Evolutionary conservation across 92 coral and sea anemone species (phyloP).

Genomic region (Ricordea florida): DNA sequence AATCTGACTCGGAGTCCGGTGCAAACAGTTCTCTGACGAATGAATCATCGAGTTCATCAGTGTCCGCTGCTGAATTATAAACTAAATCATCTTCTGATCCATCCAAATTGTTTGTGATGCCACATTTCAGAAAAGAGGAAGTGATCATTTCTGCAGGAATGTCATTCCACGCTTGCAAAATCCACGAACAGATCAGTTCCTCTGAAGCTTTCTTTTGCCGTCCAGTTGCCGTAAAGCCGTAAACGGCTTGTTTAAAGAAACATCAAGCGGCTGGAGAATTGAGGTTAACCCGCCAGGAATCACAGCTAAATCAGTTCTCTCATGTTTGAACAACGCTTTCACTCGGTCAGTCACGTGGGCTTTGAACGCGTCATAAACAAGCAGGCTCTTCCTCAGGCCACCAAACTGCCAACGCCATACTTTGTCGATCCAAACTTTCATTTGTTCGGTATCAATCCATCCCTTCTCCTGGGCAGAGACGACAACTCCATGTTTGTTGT

Average conservation of each 20-base stretch:
- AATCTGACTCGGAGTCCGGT: too few species aligned
- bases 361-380: slow-evolving; percentile 42
- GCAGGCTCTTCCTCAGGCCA: slow-evolving; percentile 33
- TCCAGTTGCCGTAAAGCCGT: too few species aligned
- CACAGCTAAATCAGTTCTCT: slow-evolving; percentile 22
- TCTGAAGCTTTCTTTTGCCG: too few species aligned
- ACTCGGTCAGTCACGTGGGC: slow-evolving; percentile 37
- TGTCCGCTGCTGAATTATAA: too few species aligned
- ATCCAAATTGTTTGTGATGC: background rate
- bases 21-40: too few species aligned
- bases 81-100: background rate
- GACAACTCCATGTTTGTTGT: slow-evolving; percentile 12
- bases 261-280: slow-evolving; percentile 29
- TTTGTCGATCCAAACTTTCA: slow-evolving; percentile 7
- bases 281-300: slow-evolving; percentile 25
- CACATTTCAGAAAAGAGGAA: background rate
- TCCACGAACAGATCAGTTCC: background rate
- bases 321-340: background rate
- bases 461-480: slow-evolving; percentile 14
- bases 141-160: background rate
- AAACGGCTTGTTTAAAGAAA: background rate
- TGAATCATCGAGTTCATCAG: too few species aligned
- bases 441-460: slow-evolving; percentile 6
- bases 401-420: background rate
- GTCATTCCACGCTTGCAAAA: background rate